Base-by-base conservation (phyloP, 2,888 invertebrate genomes). In the Eustalomyia histrio region DNA sequence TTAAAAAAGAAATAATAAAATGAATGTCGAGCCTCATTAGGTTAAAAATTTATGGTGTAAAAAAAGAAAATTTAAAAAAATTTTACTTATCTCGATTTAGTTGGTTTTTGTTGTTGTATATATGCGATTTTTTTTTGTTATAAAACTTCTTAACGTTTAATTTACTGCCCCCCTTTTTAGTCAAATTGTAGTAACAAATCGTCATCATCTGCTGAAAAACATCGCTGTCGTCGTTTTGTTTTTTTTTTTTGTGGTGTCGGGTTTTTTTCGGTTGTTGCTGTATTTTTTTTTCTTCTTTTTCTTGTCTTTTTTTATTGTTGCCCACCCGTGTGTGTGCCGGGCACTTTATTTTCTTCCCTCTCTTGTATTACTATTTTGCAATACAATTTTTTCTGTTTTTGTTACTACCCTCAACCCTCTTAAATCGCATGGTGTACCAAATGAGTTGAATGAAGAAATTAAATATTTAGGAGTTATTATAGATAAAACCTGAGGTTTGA, bases 241-340 rank as follows among this genome's bases (percentile, higher is more conserved):
- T 35, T 72, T 65, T 39, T 39, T 47, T 47, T 47, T n/a, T 67
- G 16, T 63, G 55, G 33, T 60, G 52, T 76, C 63, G 64, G 65
- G 33, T 67, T 47, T 53, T 47, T 63, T 67, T 79, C 61, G 67
- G 65, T 78, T 71, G 64, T 72, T 71, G 76, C 52, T 71, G 47
- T 33, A 68, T 47, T 61, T 75, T 57, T 74, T 50, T n/a, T 67
- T n/a, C n/a, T n/a, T 24, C 5, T 24, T 63, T 67, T 52, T 75
- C 14, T 24, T 24, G 7, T 29, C 14, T 61, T 55, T 67, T 52
- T 67, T 18, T 33, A 24, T 50, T 50, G 57, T 29, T 64, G 43
- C 35, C 16, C 53, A 61, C 53, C 50, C 50, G 64, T 58, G 35
- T 58, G 57, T 64, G 76, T 71, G 50, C 69, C 69, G 76, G 63